Percentiles rank a stretch among this genome's conserved stretches.
phyloP scores from a whole-genome alignment of 2,888 invertebrate genomes.

The Himalopsyche kuldschensis region DNA sequence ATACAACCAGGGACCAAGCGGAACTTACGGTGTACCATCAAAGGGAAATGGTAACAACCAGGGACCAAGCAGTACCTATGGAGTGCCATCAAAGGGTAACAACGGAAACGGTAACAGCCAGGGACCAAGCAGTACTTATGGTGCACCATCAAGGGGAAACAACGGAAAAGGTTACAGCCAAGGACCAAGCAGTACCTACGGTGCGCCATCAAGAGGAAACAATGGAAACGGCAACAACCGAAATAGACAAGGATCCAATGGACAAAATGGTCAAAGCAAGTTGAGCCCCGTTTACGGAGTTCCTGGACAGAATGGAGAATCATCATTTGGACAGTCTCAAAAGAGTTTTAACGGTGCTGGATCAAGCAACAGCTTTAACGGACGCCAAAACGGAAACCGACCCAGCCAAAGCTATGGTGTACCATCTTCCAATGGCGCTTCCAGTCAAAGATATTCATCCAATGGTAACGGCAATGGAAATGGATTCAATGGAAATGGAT shows the following conservation, averaged over 20 bases:
- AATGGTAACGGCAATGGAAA: too few relatives aligned
- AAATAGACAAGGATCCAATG: not conserved
- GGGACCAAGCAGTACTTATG: too few relatives aligned
- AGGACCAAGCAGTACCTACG: too few relatives aligned
- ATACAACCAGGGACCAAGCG: not conserved
- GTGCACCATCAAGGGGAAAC: too few relatives aligned
- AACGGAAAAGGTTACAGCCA: too few relatives aligned
- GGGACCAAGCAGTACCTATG: too few relatives aligned
- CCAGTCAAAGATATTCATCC: not conserved
- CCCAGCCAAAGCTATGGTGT: conserved; percentile 12
- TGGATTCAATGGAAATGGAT: conserved; percentile 2
- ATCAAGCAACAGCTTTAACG: not conserved
- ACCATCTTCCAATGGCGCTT: conserved; percentile 2
- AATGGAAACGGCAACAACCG: not conserved
- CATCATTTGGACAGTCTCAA: too few relatives aligned
- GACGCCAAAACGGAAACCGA: not conserved
- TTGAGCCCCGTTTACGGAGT: not conserved
- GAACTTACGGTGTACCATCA: conserved; percentile 16
- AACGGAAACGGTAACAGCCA: conserved; percentile 1
- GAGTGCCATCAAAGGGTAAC: not conserved
- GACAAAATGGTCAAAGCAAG: not conserved
- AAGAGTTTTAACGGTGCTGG: not conserved
- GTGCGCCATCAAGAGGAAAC: not conserved
- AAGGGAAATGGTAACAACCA: not conserved
- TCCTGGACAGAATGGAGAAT: too few relatives aligned